phyloP scores from a whole-genome alignment of 1,140 invertebrate genomes.

The Varroa destructor region DNA sequence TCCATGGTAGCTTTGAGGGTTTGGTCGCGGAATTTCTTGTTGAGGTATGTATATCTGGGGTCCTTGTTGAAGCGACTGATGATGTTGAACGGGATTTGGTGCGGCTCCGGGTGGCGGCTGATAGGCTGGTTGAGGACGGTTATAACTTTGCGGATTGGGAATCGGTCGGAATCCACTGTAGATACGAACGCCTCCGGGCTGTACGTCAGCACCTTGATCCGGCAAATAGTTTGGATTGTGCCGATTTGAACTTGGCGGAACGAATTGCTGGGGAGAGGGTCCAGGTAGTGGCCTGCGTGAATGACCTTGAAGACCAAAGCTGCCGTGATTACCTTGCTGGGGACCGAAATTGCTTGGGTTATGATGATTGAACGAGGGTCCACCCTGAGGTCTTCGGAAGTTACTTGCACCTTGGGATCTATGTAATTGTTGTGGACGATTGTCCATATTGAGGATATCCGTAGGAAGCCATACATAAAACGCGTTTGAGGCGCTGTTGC shows the following conservation, averaged over 20 bases:
- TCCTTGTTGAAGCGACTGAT: neutral
- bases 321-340: neutral
- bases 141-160: conserved; percentile 8
- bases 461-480: conserved; percentile 15
- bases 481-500: conserved; percentile 16
- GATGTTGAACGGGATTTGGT: neutral
- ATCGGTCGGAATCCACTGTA: conserved; percentile 11
- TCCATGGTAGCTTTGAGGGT: conserved; percentile 21
- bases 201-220: conserved; percentile 19
- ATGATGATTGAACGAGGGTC: neutral
- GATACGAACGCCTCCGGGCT: conserved; percentile 19
- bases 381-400: neutral
- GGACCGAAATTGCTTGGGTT: neutral
- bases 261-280: neutral
- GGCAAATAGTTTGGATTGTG: conserved; percentile 16
- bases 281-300: neutral
- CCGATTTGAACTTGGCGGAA: neutral
- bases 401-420: neutral
- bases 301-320: conserved; percentile 1
- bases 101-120: conserved; percentile 14
- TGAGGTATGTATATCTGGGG: conserved; percentile 25
- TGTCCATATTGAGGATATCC: conserved; percentile 4
- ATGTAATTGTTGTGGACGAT: neutral
- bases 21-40: conserved; percentile 8
- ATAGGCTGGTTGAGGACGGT: conserved; percentile 10